These are phyloP conservation scores for Anhinga rufa DNA, from an alignment of 2,113 vertebrate genomes.

Conservation along the genomic window DNA sequence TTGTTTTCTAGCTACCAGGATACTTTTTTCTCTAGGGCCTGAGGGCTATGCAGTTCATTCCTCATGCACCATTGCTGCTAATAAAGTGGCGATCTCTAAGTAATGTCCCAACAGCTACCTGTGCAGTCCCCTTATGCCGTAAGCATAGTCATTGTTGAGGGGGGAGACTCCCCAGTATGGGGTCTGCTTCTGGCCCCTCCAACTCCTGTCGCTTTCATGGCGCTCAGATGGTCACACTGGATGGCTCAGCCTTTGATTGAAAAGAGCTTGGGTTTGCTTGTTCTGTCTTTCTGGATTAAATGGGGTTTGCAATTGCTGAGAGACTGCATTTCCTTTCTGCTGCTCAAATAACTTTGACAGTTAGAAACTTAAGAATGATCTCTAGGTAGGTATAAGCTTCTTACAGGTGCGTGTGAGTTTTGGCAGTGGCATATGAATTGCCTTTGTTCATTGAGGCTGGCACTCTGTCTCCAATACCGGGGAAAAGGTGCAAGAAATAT, in stretches of 20 bases:
- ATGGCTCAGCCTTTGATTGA: neutral
- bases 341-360: neutral
- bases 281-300: neutral
- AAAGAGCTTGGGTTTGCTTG: neutral
- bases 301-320: neutral
- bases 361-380: neutral
- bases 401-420: neutral
- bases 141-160: neutral
- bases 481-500: neutral
- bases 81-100: neutral
- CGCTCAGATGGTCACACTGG: neutral
- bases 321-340: neutral
- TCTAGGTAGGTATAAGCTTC: neutral
- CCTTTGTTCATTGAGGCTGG: neutral
- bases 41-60: neutral
- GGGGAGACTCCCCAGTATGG: rapidly evolving
- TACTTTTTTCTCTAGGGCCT: neutral
- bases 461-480: neutral
- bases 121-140: neutral
- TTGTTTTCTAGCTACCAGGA: neutral
- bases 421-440: neutral
- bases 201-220: rapidly evolving
- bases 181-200: neutral
- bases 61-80: neutral
- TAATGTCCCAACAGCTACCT: neutral